Conservation (phyloP, 2,888 invertebrate species). For the Diplolepis rosae region DNA sequence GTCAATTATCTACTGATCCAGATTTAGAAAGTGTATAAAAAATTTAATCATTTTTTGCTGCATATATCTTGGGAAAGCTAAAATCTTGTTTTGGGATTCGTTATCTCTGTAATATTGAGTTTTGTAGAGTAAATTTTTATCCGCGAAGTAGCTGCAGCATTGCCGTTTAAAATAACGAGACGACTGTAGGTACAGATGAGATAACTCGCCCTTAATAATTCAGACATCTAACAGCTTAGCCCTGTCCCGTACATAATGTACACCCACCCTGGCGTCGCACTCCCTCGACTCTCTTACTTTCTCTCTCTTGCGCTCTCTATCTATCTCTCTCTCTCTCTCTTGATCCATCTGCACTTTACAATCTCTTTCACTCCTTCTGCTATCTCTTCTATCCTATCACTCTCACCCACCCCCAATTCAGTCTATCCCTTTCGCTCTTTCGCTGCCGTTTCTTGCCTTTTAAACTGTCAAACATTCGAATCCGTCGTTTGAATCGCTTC, state of each 20-base stretch:
- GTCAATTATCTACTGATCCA: too few relatives aligned
- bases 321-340: slow-evolving; percentile 44
- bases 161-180: slow-evolving; percentile 71
- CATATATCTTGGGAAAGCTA: too few relatives aligned
- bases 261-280: slow-evolving; percentile 55
- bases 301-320: slow-evolving; percentile 43
- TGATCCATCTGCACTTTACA: slow-evolving; percentile 39
- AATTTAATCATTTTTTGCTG: too few relatives aligned
- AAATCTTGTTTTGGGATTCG: too few relatives aligned
- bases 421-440: slow-evolving; percentile 46
- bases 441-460: slow-evolving; percentile 66
- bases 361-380: slow-evolving; percentile 42
- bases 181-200: slow-evolving; percentile 71
- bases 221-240: slow-evolving; percentile 73
- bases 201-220: slow-evolving; percentile 72
- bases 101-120: not conserved
- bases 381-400: slow-evolving; percentile 40
- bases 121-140: slow-evolving; percentile 23
- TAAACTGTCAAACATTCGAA: slow-evolving; percentile 72
- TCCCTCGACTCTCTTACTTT: slow-evolving; percentile 38
- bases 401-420: slow-evolving; percentile 37
- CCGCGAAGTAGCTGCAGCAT: slow-evolving; percentile 51
- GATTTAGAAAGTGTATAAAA: too few relatives aligned
- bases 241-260: slow-evolving; percentile 74
- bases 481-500: slow-evolving; percentile 64